Conservation (phyloP, 2,888 invertebrate genomes). For the Amphipyra berbera region DNA sequence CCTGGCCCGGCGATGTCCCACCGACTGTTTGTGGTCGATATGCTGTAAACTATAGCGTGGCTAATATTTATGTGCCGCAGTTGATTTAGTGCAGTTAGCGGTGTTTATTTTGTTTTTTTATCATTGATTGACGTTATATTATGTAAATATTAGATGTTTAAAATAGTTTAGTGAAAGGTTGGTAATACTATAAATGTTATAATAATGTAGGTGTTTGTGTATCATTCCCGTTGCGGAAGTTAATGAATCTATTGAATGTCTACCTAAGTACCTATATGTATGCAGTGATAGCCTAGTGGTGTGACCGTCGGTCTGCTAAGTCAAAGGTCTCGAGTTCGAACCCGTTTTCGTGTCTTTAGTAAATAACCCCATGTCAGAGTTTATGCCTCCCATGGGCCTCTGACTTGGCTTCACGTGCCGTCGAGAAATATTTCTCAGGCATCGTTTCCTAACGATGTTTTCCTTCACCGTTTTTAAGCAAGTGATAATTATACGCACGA, state of each 20-base stretch:
- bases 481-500: no score
- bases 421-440: no score
- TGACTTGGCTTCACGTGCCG: no score
- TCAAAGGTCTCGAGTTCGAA: no score
- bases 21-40: constrained; percentile 66
- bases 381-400: no score
- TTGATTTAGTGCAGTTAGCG: constrained; percentile 43
- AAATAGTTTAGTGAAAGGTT: background rate
- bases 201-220: background rate
- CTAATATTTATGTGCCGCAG: constrained; percentile 10
- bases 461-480: no score
- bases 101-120: constrained; percentile 25
- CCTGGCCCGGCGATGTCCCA: constrained; percentile 61
- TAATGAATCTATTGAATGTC: background rate
- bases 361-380: no score
- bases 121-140: constrained; percentile 8
- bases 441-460: no score
- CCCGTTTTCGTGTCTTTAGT: no score
- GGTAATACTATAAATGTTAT: background rate
- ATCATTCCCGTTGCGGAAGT: background rate
- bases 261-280: no score
- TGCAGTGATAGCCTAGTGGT: no score
- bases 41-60: constrained; percentile 24
- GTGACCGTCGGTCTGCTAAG: no score
- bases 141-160: constrained; percentile 12